Conservation (phyloP, 2,797 vertebrate species). For the Furcifer pardalis region DNA sequence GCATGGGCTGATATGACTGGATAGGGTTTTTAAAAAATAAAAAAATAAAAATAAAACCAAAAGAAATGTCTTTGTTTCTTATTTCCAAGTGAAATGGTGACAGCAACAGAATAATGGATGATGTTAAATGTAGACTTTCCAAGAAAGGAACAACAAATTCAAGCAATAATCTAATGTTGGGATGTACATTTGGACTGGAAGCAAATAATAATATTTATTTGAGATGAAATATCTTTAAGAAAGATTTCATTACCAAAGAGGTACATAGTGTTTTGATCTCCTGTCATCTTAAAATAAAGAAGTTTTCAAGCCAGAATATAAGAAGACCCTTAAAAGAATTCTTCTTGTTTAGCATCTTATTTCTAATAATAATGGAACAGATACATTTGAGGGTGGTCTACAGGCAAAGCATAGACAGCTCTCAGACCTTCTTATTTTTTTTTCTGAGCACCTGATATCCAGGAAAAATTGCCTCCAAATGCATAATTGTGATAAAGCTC, state of each 20-base stretch:
- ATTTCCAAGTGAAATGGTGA: neutral
- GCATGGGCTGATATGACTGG: neutral
- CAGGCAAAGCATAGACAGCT: neutral
- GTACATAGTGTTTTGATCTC: neutral
- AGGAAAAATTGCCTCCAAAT: neutral
- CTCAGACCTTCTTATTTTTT: neutral
- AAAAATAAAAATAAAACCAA: neutral
- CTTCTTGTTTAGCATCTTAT: neutral
- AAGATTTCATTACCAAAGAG: neutral
- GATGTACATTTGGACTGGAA: neutral
- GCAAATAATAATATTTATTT: neutral
- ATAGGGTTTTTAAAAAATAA: neutral
- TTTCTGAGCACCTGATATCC: neutral
- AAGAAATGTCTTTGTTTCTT: neutral
- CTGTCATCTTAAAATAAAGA: neutral
- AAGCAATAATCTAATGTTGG: neutral
- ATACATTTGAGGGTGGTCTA: neutral
- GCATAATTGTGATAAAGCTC: neutral
- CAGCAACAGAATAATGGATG: neutral
- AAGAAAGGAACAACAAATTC: neutral
- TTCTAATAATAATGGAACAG: neutral
- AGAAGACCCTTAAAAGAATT: neutral
- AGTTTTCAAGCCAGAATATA: neutral
- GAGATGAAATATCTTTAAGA: neutral
- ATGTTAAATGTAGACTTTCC: neutral